Evolutionary conservation across 2,888 invertebrate species (phyloP).

Genomic region (Oxycera nigricornis): DNA sequence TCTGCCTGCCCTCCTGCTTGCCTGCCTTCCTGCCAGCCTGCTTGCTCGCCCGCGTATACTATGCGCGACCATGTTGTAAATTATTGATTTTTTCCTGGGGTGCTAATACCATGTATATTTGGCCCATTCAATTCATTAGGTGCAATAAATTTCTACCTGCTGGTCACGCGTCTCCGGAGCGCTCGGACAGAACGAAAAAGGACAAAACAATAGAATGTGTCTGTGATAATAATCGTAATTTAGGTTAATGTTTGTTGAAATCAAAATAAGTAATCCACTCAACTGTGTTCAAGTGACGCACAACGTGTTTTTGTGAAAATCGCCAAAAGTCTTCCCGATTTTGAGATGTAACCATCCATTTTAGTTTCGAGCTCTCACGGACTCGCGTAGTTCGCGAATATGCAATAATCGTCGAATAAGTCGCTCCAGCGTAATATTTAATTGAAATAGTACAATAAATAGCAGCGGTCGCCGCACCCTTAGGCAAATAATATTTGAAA

Average conservation of each 20-base stretch:
- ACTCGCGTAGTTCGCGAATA: background rate
- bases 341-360: background rate
- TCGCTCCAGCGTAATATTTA: background rate
- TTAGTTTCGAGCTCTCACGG: background rate
- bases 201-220: slow-evolving; percentile 10
- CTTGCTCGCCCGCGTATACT: slow-evolving; percentile 1
- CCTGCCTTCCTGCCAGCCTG: background rate
- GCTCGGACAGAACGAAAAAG: slow-evolving; percentile 5
- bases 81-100: slow-evolving; percentile 45
- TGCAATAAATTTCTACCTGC: slow-evolving; percentile 41
- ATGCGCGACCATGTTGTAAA: slow-evolving; percentile 45
- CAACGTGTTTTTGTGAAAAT: slow-evolving; percentile 14
- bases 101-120: slow-evolving; percentile 28
- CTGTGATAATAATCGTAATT: slow-evolving; percentile 23
- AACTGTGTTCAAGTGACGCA: slow-evolving; percentile 31
- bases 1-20: background rate
- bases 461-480: background rate
- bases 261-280: slow-evolving; percentile 1
- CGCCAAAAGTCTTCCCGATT: slow-evolving; percentile 27
- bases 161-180: slow-evolving; percentile 15
- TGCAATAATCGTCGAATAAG: background rate
- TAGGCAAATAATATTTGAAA: background rate
- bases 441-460: background rate
- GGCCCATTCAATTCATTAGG: slow-evolving; percentile 43
- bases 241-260: background rate